These are phyloP conservation scores for Rhynchonycteris naso DNA, from an alignment of 2,797 vertebrate genomes.

Conservation along the genomic window DNA sequence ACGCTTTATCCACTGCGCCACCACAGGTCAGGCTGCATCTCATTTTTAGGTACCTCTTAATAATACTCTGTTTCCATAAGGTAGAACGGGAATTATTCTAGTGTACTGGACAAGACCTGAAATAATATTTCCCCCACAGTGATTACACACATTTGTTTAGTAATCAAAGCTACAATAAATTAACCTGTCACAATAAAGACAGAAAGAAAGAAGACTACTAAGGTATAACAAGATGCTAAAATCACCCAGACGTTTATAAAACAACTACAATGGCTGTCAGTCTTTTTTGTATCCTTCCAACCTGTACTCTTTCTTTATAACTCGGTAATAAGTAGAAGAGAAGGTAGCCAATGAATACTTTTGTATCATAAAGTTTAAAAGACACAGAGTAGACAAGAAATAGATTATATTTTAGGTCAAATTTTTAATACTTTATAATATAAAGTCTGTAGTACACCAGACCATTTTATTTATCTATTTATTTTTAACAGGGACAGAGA, in stretches of 20 bases:
- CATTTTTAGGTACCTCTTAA: slow-evolving; percentile 31
- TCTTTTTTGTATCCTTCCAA: not conserved
- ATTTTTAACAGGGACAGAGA: no score
- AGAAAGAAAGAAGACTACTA: not conserved
- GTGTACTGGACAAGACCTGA: not conserved
- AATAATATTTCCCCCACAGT: not conserved
- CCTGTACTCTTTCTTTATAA: not conserved
- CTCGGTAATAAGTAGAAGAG: not conserved
- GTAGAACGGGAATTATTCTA: slow-evolving; percentile 7
- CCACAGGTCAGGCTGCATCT: no score
- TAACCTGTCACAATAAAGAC: not conserved
- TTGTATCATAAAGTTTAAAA: not conserved
- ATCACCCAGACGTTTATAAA: slow-evolving; percentile 26
- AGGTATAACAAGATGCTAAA: slow-evolving; percentile 20
- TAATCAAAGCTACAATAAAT: slow-evolving; percentile 11
- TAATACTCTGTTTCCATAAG: slow-evolving; percentile 26
- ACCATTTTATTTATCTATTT: slow-evolving; percentile 52
- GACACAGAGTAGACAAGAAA: not conserved
- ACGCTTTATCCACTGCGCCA: no score
- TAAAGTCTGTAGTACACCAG: slow-evolving; percentile 6
- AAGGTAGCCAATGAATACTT: slow-evolving; percentile 2
- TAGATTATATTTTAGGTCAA: not conserved
- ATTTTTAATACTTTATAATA: slow-evolving; percentile 34
- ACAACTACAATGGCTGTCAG: not conserved
- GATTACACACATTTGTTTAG: slow-evolving; percentile 2